Evolutionary conservation across 2,797 vertebrate genomes (phyloP).

Genomic region (Peromyscus eremicus): DNA sequence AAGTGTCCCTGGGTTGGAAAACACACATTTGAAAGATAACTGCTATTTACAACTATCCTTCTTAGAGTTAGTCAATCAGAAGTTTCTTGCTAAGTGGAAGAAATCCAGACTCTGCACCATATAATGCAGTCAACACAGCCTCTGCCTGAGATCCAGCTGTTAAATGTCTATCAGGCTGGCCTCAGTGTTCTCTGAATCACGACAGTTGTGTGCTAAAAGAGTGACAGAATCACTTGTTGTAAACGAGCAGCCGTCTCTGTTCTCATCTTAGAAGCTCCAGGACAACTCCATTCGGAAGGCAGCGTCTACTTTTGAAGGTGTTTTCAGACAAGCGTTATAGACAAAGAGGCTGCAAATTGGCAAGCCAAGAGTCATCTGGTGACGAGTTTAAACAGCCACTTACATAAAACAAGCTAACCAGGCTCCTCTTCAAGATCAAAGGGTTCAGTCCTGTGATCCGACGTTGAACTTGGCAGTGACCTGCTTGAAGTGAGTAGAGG

Average conservation of each 20-base stretch:
- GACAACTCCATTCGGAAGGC: not conserved
- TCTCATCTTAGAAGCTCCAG: not conserved
- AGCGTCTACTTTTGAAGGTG: not conserved
- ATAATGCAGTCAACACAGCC: rapidly evolving
- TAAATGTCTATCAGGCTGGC: not conserved
- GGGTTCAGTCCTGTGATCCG: rapidly evolving
- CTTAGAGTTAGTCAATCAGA: no score
- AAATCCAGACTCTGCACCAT: rapidly evolving
- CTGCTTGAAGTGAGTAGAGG: no score
- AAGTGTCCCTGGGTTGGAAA: not conserved
- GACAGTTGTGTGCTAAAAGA: not conserved
- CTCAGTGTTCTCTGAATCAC: not conserved
- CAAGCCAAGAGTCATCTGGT: rapidly evolving
- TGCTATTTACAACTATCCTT: not conserved
- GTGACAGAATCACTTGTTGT: no score
- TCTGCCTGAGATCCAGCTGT: not conserved
- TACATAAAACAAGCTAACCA: rapidly evolving
- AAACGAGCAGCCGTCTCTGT: not conserved
- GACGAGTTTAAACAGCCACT: not conserved
- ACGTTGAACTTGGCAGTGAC: rapidly evolving
- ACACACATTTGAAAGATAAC: not conserved
- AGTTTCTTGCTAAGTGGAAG: no score
- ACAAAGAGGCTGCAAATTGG: not conserved
- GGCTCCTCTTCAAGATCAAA: no score
- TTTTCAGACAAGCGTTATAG: rapidly evolving